phyloP scores from a whole-genome alignment of 2,888 invertebrate genomes.

The Sphecodes monilicornis region DNA sequence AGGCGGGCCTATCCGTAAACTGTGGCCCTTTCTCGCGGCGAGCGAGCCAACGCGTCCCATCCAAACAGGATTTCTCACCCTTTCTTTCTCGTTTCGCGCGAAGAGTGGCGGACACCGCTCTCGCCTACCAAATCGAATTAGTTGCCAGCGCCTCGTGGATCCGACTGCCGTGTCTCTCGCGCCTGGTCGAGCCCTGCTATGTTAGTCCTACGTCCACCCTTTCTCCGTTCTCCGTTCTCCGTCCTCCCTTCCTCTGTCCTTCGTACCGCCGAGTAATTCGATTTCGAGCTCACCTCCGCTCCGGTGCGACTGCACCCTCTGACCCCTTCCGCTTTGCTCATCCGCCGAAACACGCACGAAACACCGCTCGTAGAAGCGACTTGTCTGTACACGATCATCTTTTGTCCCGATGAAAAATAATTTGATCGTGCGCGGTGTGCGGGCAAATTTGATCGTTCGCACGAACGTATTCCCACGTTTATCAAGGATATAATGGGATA shows the following conservation, averaged over 20 bases:
- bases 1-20: conserved; percentile 9
- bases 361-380: background rate
- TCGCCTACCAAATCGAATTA: conserved; percentile 63
- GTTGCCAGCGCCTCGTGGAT: conserved; percentile 24
- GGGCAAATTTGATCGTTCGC: background rate
- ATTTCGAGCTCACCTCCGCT: conserved; percentile 35
- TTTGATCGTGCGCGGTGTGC: conserved; percentile 2
- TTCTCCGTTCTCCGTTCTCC: no score
- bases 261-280: conserved; percentile 52
- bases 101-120: conserved; percentile 1
- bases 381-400: background rate
- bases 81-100: conserved; percentile 54
- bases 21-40: conserved; percentile 28
- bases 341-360: background rate
- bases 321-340: background rate
- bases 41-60: conserved; percentile 43
- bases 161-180: background rate
- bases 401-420: background rate
- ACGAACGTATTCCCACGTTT: background rate
- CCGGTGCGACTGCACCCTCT: background rate
- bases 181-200: conserved; percentile 36
- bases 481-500: conserved; percentile 16
- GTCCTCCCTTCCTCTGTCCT: background rate
- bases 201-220: conserved; percentile 1
- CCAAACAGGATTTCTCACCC: conserved; percentile 56